Evolutionary conservation across 2,113 vertebrate species (phyloP).

Genomic region (Chrysemys picta): DNA sequence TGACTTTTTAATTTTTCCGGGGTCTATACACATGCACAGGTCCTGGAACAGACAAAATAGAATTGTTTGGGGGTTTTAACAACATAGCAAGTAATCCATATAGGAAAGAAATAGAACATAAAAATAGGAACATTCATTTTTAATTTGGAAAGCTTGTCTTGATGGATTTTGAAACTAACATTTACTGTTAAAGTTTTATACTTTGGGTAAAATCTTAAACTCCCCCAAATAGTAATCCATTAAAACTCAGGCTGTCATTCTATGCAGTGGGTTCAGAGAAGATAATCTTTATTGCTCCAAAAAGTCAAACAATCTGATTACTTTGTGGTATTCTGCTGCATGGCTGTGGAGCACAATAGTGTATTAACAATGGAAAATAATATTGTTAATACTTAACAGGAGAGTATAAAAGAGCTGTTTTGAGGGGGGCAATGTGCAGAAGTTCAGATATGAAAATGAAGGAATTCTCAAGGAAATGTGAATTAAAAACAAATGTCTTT

Average conservation of each 20-base stretch:
- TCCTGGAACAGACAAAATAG: constrained; percentile 20
- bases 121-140: constrained; percentile 19
- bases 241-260: constrained; percentile 17
- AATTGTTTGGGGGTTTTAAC: neutral
- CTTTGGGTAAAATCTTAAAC: neutral
- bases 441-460: constrained; percentile 29
- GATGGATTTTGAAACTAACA: constrained; percentile 14
- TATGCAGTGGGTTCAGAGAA: neutral
- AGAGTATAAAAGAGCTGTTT: constrained; percentile 10
- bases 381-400: neutral
- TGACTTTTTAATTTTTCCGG: constrained; percentile 72
- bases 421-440: neutral
- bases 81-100: neutral
- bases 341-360: constrained; percentile 35
- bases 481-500: neutral
- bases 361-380: constrained; percentile 52
- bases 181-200: constrained; percentile 25
- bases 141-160: neutral
- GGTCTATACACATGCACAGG: constrained; percentile 38
- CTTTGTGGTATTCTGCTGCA: neutral
- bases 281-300: neutral
- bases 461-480: neutral
- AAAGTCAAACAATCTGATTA: constrained; percentile 21
- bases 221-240: constrained; percentile 15
- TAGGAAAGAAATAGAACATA: constrained; percentile 4